phyloP scores from a whole-genome alignment of 1,140 invertebrate genomes.

The Lutraria rhynchaena region DNA sequence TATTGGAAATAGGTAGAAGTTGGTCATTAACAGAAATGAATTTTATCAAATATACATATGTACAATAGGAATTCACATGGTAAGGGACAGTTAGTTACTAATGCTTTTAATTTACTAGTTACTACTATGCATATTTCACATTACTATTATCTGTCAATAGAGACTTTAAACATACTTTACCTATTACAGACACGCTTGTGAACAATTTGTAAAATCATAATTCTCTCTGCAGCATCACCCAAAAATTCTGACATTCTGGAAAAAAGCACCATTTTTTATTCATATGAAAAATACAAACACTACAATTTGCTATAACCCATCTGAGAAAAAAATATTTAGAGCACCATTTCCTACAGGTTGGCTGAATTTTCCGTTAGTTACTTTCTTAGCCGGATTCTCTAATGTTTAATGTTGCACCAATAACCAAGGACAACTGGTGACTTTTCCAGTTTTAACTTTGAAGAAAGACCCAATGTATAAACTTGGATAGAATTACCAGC shows the following conservation, averaged over 20 bases:
- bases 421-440: neutral
- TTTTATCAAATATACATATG: neutral
- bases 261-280: slow-evolving; percentile 39
- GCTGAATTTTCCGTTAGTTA: neutral
- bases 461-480: too few relatives aligned
- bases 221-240: slow-evolving; percentile 97
- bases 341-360: neutral
- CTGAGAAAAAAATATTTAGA: neutral
- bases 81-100: too few relatives aligned
- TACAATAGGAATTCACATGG: too few relatives aligned
- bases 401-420: too few relatives aligned
- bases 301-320: neutral
- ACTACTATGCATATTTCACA: too few relatives aligned
- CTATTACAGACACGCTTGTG: slow-evolving; percentile 95
- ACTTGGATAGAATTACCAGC: too few relatives aligned
- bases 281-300: neutral
- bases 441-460: neutral
- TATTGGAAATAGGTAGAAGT: too few relatives aligned
- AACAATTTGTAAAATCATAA: slow-evolving; percentile 95
- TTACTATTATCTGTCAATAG: too few relatives aligned
- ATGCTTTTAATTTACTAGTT: too few relatives aligned
- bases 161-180: too few relatives aligned
- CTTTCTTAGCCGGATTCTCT: too few relatives aligned
- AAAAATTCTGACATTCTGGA: slow-evolving; percentile 96
- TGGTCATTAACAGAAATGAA: slow-evolving; percentile 7